These are phyloP conservation scores for Tenthredo amoena DNA, from an alignment of 2,888 invertebrate species.

Conservation along the genomic window DNA sequence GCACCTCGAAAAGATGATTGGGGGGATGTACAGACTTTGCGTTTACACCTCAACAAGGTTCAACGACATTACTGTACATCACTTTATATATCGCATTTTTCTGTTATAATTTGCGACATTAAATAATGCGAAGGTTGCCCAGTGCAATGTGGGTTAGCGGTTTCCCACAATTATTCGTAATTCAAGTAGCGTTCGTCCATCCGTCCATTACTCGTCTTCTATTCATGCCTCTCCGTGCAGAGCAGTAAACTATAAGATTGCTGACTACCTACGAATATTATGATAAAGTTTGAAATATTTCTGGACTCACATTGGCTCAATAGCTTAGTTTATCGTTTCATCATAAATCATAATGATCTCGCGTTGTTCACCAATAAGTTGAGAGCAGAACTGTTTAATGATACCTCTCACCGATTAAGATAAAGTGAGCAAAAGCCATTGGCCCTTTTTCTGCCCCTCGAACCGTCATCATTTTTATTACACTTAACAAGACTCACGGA, in stretches of 20 bases:
- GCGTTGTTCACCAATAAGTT: neutral
- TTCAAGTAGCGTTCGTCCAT: slow-evolving; percentile 27
- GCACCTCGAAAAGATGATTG: neutral
- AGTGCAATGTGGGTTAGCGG: slow-evolving; percentile 39
- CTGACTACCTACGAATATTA: neutral
- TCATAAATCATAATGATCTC: slow-evolving; percentile 1
- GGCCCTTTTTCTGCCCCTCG: neutral
- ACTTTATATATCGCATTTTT: neutral
- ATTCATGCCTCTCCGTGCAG: neutral
- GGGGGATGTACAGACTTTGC: neutral
- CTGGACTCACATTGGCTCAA: neutral
- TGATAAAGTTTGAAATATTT: neutral
- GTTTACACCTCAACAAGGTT: neutral
- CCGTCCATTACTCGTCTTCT: slow-evolving; percentile 23
- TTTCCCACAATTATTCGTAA: slow-evolving; percentile 49
- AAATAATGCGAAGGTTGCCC: neutral
- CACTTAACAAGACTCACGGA: neutral
- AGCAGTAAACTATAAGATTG: slow-evolving; percentile 6
- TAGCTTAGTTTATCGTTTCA: slow-evolving; percentile 37
- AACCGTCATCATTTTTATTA: slow-evolving; percentile 5
- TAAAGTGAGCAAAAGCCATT: neutral
- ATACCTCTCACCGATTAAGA: neutral
- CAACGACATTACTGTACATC: neutral
- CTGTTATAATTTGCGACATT: slow-evolving; percentile 23
- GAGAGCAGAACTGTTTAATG: neutral